Evolutionary conservation across 2,113 vertebrate species (phyloP).

Genomic region (human): GRCh38 chr12:604001-604500

Average conservation of each 20-base stretch:
- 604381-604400: no score
- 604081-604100: no score
- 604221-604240: neutral
- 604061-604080: neutral
- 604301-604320: neutral
- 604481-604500: no score
- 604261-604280: neutral
- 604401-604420: no score
- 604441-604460: no score
- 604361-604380: no score
- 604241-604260: neutral
- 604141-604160: neutral
- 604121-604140: neutral
- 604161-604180: neutral
- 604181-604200: neutral
- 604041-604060: neutral
- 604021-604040: neutral
- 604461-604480: no score
- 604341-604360: no score
- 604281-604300: neutral
- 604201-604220: neutral
- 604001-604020: neutral
- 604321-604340: no score
- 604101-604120: neutral
- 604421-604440: no score